Percentiles rank a stretch among this genome's conserved stretches.
These are phyloP conservation scores for Drosophila tanythrix DNA, from an alignment of 2,888 invertebrate species.

Conservation along the genomic window DNA sequence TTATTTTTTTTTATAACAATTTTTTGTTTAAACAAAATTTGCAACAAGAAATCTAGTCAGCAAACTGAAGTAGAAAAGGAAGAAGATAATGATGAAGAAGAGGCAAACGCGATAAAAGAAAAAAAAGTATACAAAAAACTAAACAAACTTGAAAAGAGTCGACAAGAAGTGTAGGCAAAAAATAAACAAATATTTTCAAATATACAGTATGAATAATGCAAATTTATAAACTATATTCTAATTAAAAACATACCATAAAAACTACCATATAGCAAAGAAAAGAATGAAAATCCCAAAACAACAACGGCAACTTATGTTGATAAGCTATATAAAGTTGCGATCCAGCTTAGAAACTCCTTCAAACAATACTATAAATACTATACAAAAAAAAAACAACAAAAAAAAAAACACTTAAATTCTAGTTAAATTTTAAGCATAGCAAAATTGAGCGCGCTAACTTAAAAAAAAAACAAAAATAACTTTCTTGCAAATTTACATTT, in stretches of 20 bases:
- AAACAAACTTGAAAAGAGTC: conserved; percentile 6
- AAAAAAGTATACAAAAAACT: neutral
- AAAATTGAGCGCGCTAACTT: conserved; percentile 53
- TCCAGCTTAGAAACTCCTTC: conserved; percentile 38
- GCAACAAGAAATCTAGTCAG: conserved; percentile 77
- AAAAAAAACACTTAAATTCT: conserved; percentile 33
- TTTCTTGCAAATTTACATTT: conserved; percentile 9
- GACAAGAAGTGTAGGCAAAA: conserved; percentile 32
- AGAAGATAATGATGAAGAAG: conserved; percentile 17
- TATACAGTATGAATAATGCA: conserved; percentile 35
- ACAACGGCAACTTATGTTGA: conserved; percentile 5
- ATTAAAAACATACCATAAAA: conserved; percentile 45
- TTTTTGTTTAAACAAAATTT: conserved; percentile 76
- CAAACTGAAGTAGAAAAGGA: conserved; percentile 43
- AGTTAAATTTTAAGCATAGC: conserved; percentile 61
- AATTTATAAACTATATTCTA: conserved; percentile 40
- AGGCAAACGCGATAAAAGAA: conserved; percentile 33
- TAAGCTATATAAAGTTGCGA: conserved; percentile 6
- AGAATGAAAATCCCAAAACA: conserved; percentile 15
- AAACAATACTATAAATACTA: conserved; percentile 31
- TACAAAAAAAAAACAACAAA: conserved; percentile 10
- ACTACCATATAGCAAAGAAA: conserved; percentile 38
- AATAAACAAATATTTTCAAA: conserved; percentile 47
- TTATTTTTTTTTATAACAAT: conserved; percentile 49
- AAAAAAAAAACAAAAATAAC: conserved; percentile 3